These are phyloP conservation scores for Monochamus alternatus DNA, from an alignment of 2,888 invertebrate species.

Conservation along the genomic window DNA sequence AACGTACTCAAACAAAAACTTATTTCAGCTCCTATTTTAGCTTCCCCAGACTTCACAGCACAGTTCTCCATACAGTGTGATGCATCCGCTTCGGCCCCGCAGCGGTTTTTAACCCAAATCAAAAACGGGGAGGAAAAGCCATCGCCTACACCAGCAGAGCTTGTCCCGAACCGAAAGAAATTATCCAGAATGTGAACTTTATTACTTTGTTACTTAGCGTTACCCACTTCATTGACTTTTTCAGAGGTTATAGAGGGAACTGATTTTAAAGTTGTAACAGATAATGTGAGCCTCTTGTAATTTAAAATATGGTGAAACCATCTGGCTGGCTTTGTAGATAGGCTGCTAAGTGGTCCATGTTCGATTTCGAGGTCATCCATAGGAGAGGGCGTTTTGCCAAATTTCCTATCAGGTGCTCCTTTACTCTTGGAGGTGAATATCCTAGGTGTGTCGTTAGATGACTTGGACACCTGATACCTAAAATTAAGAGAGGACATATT, in stretches of 20 bases:
- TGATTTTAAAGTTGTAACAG: too few relatives aligned
- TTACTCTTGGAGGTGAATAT: neutral
- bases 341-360: conserved; percentile 36
- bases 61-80: conserved; percentile 3
- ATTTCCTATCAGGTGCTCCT: too few relatives aligned
- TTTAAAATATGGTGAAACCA: conserved; percentile 29
- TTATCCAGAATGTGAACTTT: neutral
- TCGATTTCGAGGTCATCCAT: conserved; percentile 42
- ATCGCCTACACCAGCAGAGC: conserved; percentile 22
- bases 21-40: conserved; percentile 48
- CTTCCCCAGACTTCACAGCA: conserved; percentile 49
- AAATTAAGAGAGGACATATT: conserved; percentile 36
- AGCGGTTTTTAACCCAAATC: neutral
- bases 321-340: conserved; percentile 38
- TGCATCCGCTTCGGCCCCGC: neutral
- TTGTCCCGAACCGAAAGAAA: conserved; percentile 40
- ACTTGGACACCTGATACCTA: conserved; percentile 39
- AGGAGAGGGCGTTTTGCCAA: conserved; percentile 34
- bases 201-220: neutral
- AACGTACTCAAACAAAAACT: conserved; percentile 30
- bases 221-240: neutral
- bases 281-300: too few relatives aligned
- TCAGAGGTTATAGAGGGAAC: neutral
- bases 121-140: neutral
- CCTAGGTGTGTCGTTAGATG: conserved; percentile 21